phyloP scores from a whole-genome alignment of 2,797 vertebrate genomes.

The Bryconaethiops microstoma region DNA sequence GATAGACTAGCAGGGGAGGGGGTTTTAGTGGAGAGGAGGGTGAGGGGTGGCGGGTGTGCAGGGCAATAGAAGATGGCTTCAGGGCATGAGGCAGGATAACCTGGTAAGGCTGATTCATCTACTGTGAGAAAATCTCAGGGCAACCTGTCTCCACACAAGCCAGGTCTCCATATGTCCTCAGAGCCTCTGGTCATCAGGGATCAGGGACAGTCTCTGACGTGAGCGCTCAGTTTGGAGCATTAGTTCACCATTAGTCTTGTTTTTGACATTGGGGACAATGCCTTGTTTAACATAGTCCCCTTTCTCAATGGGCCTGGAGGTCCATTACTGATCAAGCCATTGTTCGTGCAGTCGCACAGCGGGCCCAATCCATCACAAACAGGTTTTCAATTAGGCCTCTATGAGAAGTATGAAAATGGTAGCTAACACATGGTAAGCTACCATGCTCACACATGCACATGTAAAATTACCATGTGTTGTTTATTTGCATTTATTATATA shows the following conservation, averaged over 20 bases:
- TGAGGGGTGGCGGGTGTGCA: not conserved
- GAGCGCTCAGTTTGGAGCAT: constrained; percentile 2
- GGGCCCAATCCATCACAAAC: not conserved
- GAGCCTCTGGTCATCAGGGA: constrained; percentile 33
- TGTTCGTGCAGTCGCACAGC: not conserved
- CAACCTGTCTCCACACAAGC: constrained; percentile 19
- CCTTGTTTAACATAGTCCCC: constrained; percentile 19
- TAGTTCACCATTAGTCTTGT: constrained; percentile 37
- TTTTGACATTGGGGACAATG: constrained; percentile 48
- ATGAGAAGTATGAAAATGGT: too few species aligned
- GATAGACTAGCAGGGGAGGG: constrained; percentile 53
- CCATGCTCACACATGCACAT: too few species aligned
- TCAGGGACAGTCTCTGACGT: not conserved
- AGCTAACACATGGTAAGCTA: too few species aligned
- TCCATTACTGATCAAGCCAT: not conserved
- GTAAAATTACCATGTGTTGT: too few species aligned
- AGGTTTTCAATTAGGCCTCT: too few species aligned
- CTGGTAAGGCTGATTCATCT: constrained; percentile 58
- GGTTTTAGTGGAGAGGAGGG: constrained; percentile 11
- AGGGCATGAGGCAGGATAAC: constrained; percentile 59
- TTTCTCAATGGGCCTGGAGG: constrained; percentile 3
- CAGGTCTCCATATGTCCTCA: constrained; percentile 40
- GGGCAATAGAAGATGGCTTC: constrained; percentile 47
- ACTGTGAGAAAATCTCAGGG: constrained; percentile 54
- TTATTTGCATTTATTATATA: too few species aligned